Conservation (phyloP, 2,797 vertebrate genomes). For the Nyctibius grandis region DNA sequence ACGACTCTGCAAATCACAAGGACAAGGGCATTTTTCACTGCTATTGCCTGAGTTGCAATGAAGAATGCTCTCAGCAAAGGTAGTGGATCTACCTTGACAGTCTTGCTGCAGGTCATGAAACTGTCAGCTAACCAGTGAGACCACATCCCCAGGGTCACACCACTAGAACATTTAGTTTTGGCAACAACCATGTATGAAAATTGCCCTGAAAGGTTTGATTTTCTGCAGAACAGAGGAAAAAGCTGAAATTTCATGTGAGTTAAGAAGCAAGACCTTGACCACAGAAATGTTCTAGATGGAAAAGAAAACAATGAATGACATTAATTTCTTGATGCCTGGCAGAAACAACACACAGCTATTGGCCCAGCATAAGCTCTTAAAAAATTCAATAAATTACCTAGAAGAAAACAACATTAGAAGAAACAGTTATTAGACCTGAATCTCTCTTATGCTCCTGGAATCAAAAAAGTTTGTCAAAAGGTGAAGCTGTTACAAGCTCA, state of each 20-base stretch:
- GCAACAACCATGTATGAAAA: neutral
- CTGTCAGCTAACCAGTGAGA: neutral
- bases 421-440: neutral
- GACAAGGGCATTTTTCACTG: neutral
- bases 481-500: neutral
- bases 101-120: neutral
- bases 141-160: neutral
- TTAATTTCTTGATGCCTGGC: neutral
- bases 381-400: rapidly evolving
- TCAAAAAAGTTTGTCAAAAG: neutral
- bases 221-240: neutral
- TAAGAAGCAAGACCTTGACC: neutral
- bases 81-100: neutral
- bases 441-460: neutral
- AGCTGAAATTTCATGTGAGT: neutral
- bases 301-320: neutral
- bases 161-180: neutral
- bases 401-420: neutral
- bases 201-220: neutral
- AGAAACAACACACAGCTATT: neutral
- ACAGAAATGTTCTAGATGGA: neutral
- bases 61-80: neutral
- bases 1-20: neutral
- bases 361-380: neutral
- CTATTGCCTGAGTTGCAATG: neutral